Evolutionary conservation across 2,888 invertebrate species (phyloP).

Genomic region (Synergus itoensis): DNA sequence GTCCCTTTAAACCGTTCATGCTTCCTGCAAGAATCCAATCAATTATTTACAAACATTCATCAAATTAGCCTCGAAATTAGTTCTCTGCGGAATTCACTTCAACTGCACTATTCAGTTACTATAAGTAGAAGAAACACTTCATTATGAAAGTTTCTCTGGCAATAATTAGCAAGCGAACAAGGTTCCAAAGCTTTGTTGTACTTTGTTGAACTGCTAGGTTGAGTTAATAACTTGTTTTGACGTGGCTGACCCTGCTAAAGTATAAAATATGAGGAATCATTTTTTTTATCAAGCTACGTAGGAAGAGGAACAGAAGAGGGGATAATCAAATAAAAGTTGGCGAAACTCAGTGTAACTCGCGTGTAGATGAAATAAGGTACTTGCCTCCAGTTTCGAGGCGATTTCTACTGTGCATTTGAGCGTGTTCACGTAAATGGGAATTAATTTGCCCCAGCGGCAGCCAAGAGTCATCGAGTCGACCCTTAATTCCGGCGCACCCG

Average conservation of each 20-base stretch:
- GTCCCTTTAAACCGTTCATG: too few species aligned
- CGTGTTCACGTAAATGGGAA: slow-evolving; percentile 39
- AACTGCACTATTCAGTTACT: neutral
- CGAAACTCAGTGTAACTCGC: slow-evolving; percentile 25
- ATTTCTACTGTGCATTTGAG: slow-evolving; percentile 33
- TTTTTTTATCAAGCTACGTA: neutral
- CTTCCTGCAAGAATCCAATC: neutral
- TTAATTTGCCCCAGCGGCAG: slow-evolving; percentile 40
- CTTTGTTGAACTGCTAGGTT: neutral
- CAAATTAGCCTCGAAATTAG: too few species aligned
- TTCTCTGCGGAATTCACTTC: neutral
- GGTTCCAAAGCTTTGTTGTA: slow-evolving; percentile 7
- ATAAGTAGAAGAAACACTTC: neutral
- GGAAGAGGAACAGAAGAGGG: neutral
- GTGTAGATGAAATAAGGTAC: slow-evolving; percentile 25
- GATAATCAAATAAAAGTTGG: slow-evolving; percentile 32
- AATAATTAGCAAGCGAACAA: slow-evolving; percentile 21
- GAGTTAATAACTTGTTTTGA: slow-evolving; percentile 1
- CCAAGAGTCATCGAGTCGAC: slow-evolving; percentile 40
- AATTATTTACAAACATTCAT: neutral
- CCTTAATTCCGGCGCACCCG: slow-evolving; percentile 32
- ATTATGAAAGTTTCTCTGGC: slow-evolving; percentile 17
- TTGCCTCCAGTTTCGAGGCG: slow-evolving; percentile 20
- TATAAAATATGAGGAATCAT: neutral
- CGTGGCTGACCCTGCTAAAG: neutral